Evolutionary conservation across 2,113 vertebrate species (phyloP).

Genomic region (Campylomormyrus tamandua): DNA sequence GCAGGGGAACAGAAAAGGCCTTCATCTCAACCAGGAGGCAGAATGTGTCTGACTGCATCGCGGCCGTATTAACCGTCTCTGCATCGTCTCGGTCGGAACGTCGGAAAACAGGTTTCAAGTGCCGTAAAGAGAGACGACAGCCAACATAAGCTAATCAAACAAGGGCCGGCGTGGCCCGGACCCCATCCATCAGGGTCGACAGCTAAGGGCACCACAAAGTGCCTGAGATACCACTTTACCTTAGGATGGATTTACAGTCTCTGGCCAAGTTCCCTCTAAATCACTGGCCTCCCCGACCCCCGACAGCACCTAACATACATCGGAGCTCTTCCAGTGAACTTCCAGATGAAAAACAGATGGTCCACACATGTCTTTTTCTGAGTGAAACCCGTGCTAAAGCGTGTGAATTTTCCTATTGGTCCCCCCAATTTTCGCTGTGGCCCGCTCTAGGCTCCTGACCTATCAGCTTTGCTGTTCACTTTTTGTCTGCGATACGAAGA

Average conservation of each 20-base stretch:
- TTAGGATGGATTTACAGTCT: slow-evolving; percentile 10
- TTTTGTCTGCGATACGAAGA: neutral
- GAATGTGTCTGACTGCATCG: slow-evolving; percentile 43
- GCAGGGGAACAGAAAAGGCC: slow-evolving; percentile 7
- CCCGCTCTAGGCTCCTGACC: neutral
- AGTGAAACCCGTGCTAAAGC: neutral
- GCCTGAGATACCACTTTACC: neutral
- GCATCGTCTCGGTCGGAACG: slow-evolving; percentile 46
- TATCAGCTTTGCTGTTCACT: neutral
- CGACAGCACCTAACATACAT: neutral
- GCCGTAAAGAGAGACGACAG: neutral
- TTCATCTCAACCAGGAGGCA: slow-evolving; percentile 10
- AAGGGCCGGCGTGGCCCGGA: neutral
- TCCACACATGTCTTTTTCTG: neutral
- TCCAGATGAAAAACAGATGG: slow-evolving; percentile 19
- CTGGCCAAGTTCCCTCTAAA: neutral
- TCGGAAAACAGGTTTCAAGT: neutral
- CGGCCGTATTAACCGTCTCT: slow-evolving; percentile 37
- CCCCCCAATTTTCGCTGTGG: neutral
- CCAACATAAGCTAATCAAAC: neutral
- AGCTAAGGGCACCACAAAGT: neutral
- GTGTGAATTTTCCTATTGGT: neutral
- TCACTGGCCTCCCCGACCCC: slow-evolving; percentile 8
- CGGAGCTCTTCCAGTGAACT: neutral
- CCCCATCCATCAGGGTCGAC: neutral